phyloP scores from a whole-genome alignment of 2,113 vertebrate species.

The Sorex araneus region DNA sequence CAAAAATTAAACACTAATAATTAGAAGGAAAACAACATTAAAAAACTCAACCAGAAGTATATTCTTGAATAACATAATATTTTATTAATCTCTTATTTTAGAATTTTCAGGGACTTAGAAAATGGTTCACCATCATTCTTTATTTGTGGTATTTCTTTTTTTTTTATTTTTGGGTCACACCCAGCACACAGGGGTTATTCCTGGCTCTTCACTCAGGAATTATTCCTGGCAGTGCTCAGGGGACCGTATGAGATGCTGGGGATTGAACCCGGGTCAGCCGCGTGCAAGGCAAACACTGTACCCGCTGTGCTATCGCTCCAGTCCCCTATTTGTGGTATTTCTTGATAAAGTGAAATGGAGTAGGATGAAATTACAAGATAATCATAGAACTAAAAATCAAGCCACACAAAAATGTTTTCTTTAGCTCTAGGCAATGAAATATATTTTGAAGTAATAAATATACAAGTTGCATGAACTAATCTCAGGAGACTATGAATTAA shows the following conservation, averaged over 20 bases:
- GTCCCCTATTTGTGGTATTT: constrained; percentile 35
- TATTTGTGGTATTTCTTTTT: constrained; percentile 42
- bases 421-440: constrained; percentile 37
- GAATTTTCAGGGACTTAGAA: constrained; percentile 42
- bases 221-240: too few species aligned
- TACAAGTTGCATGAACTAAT: background rate
- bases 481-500: constrained; percentile 29
- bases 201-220: too few species aligned
- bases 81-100: constrained; percentile 35
- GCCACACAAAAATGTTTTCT: background rate
- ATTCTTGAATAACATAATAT: constrained; percentile 31
- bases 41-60: background rate
- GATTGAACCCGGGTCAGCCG: too few species aligned
- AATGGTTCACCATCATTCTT: background rate
- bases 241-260: too few species aligned
- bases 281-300: too few species aligned
- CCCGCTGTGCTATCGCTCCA: too few species aligned
- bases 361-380: constrained; percentile 57
- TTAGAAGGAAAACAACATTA: background rate
- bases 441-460: constrained; percentile 48
- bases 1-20: constrained; percentile 48
- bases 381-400: constrained; percentile 47
- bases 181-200: too few species aligned
- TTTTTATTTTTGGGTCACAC: too few species aligned
- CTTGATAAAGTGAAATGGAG: constrained; percentile 40